Percentiles rank a stretch among this genome's conserved stretches.
Conservation (phyloP, 1,140 invertebrate species). For the Trichonephila clavata region DNA sequence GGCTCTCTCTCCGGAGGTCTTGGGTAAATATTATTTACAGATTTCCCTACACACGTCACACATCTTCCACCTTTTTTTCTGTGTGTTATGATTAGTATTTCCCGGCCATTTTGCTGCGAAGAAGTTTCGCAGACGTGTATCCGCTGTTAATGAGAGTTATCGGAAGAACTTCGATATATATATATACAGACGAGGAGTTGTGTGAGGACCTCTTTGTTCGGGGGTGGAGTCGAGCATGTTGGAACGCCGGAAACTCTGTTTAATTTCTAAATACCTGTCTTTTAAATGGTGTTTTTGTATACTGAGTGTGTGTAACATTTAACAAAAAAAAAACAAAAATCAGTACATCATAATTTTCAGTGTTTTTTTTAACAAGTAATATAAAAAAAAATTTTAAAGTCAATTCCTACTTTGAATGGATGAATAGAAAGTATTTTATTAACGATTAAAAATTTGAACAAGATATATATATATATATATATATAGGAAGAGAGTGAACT, state of each 20-base stretch:
- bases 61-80: not conserved
- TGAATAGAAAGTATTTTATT: too few relatives aligned
- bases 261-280: conserved; percentile 21
- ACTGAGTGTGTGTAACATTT: too few relatives aligned
- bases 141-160: conserved; percentile 51
- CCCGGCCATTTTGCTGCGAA: not conserved
- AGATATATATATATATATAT: too few relatives aligned
- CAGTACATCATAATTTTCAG: too few relatives aligned
- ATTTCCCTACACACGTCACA: conserved; percentile 17
- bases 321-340: too few relatives aligned
- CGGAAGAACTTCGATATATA: not conserved
- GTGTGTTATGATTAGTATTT: too few relatives aligned
- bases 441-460: too few relatives aligned
- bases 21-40: conserved; percentile 63
- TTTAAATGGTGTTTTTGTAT: too few relatives aligned
- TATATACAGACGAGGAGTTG: not conserved
- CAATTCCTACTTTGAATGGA: too few relatives aligned
- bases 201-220: not conserved
- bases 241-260: conserved; percentile 1
- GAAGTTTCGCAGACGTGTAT: conserved; percentile 35
- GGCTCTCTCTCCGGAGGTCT: conserved; percentile 8
- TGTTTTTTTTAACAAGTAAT: too few relatives aligned
- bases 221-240: not conserved
- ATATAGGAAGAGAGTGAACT: too few relatives aligned
- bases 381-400: too few relatives aligned